Evolutionary conservation across 2,888 invertebrate species (phyloP).

Genomic region (Amblyjoppa proteus): DNA sequence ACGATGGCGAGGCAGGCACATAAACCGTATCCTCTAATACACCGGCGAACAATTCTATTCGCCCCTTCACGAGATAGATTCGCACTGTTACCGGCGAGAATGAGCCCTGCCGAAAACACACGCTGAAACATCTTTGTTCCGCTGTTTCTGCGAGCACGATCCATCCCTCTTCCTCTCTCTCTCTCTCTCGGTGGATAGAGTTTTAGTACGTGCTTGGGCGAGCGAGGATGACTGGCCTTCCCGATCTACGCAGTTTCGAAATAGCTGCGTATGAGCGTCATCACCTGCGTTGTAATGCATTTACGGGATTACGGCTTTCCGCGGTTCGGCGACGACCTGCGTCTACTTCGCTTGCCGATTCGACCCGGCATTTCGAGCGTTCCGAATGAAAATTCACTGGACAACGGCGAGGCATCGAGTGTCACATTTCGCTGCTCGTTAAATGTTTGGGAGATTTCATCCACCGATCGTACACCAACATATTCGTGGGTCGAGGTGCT

Average conservation of each 20-base stretch:
- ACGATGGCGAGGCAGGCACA: conserved; percentile 55
- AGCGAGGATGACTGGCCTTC: conserved; percentile 61
- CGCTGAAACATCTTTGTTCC: conserved; percentile 65
- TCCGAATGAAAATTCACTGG: conserved; percentile 35
- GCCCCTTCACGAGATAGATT: conserved; percentile 21
- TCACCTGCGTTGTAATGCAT: conserved; percentile 64
- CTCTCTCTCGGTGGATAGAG: conserved; percentile 23
- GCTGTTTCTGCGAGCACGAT: conserved; percentile 36
- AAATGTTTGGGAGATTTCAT: conserved; percentile 1
- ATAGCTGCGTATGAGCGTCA: conserved; percentile 60
- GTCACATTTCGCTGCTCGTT: conserved; percentile 32
- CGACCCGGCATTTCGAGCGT: conserved; percentile 30
- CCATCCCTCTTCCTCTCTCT: not conserved
- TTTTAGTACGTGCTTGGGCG: conserved; percentile 66
- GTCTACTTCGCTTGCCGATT: conserved; percentile 43
- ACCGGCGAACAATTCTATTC: conserved; percentile 50
- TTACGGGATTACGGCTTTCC: conserved; percentile 69
- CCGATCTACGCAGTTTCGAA: conserved; percentile 28
- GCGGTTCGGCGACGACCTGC: conserved; percentile 64
- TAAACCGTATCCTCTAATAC: conserved; percentile 67
- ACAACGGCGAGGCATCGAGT: conserved; percentile 17
- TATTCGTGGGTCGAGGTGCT: not conserved
- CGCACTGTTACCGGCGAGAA: conserved; percentile 24
- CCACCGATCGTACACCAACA: not conserved
- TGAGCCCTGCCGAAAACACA: conserved; percentile 54